Base-by-base conservation (phyloP, 2,113 vertebrate species). In the Melanerpes aurifrons region DNA sequence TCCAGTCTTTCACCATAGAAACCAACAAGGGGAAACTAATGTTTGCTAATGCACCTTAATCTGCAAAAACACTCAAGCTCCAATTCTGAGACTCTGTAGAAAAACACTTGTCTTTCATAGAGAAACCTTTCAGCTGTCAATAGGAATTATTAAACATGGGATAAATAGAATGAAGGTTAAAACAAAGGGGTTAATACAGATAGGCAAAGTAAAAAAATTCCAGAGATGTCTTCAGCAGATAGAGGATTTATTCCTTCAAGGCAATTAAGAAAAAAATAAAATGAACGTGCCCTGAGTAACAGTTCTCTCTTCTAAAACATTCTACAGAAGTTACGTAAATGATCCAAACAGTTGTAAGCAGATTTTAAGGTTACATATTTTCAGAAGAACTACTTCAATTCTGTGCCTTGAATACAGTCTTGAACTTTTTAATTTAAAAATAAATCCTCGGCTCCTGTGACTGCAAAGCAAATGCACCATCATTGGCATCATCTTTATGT, bases 11-110 rank as follows among this genome's bases (percentile, higher is more conserved):
- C 35, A 68, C 59, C 43, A 28, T 47, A 89, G 61, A 89, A 85
- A 74, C 80, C 56, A 93, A 66, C 71, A 85, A 29, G 28, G 13
- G 47, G 47, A 79, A 87, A 67, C 16, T 32, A 73, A 66, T 18
- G 58, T 92, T 74, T 66, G 75, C 64, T 91, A 87, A 82, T 40
- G 40, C 45, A 90, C 31, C 40, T 74, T 81, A 82, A 91, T 71
- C 71, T 61, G 66, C 35, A 91, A 91, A 93, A 89, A 48, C 11
- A 88, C 12, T 63, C n/a, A 12, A 58, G 81, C 73, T 32, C 56
- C 90, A 32, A 78, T 70, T 70, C 86, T 53, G 43, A 11, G 35
- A 72, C 59, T 92, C 56, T 14, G 8, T 7, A 68, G 31, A 87
- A 68, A 86, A 72, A n/a, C 18, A 57, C 25, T 68, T 50, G 16